Evolutionary conservation across 2,888 invertebrate species (phyloP).

Genomic region (Mythimna impura): DNA sequence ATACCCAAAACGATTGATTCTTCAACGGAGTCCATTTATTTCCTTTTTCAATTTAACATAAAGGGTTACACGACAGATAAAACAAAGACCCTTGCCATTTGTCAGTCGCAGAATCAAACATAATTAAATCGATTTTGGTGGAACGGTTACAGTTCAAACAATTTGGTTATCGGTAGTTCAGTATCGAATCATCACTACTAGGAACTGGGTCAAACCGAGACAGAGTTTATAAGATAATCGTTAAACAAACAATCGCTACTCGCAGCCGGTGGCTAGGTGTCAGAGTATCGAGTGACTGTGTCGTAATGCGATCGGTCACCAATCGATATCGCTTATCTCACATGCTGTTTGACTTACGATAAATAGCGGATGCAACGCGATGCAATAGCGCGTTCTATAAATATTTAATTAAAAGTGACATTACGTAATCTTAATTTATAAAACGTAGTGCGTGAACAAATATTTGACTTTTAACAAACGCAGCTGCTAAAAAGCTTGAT

Average conservation of each 20-base stretch:
- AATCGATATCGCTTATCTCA: slow-evolving; percentile 85
- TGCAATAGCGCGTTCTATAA: slow-evolving; percentile 83
- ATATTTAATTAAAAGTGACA: slow-evolving; percentile 79
- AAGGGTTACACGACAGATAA: slow-evolving; percentile 4
- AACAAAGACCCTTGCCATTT: slow-evolving; percentile 14
- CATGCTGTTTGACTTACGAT: slow-evolving; percentile 82
- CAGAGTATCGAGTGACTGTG: slow-evolving; percentile 80
- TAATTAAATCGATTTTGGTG: slow-evolving; percentile 42
- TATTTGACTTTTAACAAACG: slow-evolving; percentile 44
- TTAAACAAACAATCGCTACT: slow-evolving; percentile 74
- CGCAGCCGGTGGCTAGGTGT: slow-evolving; percentile 81
- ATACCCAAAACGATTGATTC: neutral
- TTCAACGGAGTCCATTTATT: slow-evolving; percentile 18
- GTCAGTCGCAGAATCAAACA: slow-evolving; percentile 18
- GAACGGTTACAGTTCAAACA: slow-evolving; percentile 44
- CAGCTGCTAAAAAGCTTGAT: slow-evolving; percentile 45
- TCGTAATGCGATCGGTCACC: slow-evolving; percentile 85
- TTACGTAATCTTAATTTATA: slow-evolving; percentile 60
- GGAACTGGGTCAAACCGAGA: slow-evolving; percentile 78
- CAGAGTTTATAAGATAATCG: slow-evolving; percentile 74
- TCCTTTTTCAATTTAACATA: slow-evolving; percentile 19
- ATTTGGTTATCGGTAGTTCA: slow-evolving; percentile 42
- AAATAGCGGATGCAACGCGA: slow-evolving; percentile 79
- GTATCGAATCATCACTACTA: slow-evolving; percentile 60
- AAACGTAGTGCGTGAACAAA: slow-evolving; percentile 39